Evolutionary conservation across 2,888 invertebrate genomes (phyloP), one percentile per base, ranked within the genome.

Genomic region (Nowickia ferox): DNA sequence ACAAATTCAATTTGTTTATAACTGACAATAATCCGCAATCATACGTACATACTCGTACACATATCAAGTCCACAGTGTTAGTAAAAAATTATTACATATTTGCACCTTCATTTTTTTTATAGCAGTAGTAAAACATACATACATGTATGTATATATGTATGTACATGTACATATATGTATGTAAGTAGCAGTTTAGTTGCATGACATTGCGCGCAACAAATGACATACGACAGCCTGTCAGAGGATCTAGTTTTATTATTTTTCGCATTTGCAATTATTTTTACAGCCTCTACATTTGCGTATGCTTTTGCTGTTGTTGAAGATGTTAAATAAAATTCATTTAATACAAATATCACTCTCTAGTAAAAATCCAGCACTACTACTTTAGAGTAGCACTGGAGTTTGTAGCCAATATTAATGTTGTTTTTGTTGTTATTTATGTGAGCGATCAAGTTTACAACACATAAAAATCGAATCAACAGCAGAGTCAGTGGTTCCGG

Each of bases 171-270:
- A 30, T 30, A 30, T 4, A 30, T 30, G 4, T 19, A 63, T 51
- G 6, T 66, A 55, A 66, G 86, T 71, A 76, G 75, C 59, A 71
- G 55, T 76, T 79, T 83, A 82, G 86, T 72, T 79, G 82, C 75
- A 66, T 86, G 86, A 86, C 86, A 86, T 79, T 86, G 86, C 75
- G 76, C 74, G 53, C 83, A 75, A 72, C 63, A 86, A 82, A 86
- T 86, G 86, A 86, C 86, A 86, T 68, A 83, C 86, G 86, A 86
- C 86, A 86, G 86, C 71, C 83, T 86, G 86, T 86, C 86, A 86
- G 75, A 86, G 86, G 83, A 86, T 86, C 86, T 83, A 86, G 79
- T 83, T 83, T 86, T 79, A 76, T 86, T 86, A 79, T 86, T 86
- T 83, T 83, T 83, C 77, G 75, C 75, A 83, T 79, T 85, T 79